A percentile compares a stretch with the other conserved stretches of the same genome.
Evolutionary conservation across 92 coral and sea anemone species (phyloP).

Genomic region (Paramuricea clavata): DNA sequence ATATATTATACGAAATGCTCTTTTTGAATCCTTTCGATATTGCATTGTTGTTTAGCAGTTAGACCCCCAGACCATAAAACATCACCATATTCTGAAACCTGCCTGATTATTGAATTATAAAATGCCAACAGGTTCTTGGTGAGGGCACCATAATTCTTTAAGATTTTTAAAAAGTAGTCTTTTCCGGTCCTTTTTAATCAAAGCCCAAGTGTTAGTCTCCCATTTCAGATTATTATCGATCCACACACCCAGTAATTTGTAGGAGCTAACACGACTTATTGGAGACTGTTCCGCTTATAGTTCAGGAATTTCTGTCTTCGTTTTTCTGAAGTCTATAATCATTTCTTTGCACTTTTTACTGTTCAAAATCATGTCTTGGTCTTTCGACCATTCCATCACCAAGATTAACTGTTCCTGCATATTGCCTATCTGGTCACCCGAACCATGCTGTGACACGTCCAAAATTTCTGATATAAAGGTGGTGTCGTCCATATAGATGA

Average conservation of each 20-base stretch:
- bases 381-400: background rate
- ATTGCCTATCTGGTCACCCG: background rate
- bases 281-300: background rate
- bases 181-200: background rate
- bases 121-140: background rate
- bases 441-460: background rate
- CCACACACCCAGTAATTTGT: constrained; percentile 3
- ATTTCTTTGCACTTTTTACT: background rate
- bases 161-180: background rate
- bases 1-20: background rate
- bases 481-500: background rate
- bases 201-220: background rate
- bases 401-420: background rate
- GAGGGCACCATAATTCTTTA: constrained; percentile 17
- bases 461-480: background rate
- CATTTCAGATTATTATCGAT: background rate
- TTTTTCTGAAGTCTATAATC: background rate
- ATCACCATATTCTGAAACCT: background rate
- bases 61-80: background rate
- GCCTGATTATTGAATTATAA: constrained; percentile 10
- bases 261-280: background rate
- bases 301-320: background rate
- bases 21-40: constrained; percentile 13
- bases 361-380: background rate
- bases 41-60: background rate